A percentile compares a stretch with the other conserved stretches of the same genome.
Conservation (phyloP, 2,888 invertebrate genomes). For the Drosophila setosimentum region DNA sequence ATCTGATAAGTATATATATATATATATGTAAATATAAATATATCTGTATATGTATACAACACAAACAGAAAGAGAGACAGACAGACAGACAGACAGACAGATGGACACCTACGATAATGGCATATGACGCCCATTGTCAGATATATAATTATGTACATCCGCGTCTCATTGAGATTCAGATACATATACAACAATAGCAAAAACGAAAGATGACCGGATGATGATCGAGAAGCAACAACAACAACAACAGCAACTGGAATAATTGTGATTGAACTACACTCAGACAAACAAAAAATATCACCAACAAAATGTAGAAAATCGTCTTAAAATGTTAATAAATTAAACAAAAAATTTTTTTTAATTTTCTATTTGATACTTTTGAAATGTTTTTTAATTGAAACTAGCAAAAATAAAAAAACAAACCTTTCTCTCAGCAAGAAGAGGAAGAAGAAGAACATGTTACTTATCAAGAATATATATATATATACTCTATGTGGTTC, state of each 20-base stretch:
- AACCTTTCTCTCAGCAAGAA: not conserved
- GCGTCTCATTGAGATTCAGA: constrained; percentile 8
- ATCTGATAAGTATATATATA: constrained; percentile 29
- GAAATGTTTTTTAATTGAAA: not conserved
- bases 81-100: not conserved
- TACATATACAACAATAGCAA: not conserved
- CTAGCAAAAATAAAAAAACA: no score
- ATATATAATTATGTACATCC: constrained; percentile 5
- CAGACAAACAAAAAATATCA: not conserved
- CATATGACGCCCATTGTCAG: constrained; percentile 5
- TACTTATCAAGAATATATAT: not conserved
- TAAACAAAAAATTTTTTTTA: not conserved
- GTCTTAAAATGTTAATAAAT: not conserved
- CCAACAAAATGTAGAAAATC: no score
- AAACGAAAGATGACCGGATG: constrained; percentile 12
- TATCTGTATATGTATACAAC: constrained; percentile 1
- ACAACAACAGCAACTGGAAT: not conserved
- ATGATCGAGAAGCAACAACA: constrained; percentile 3
- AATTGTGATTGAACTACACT: constrained; percentile 1
- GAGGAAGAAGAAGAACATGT: no score
- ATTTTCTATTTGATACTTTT: not conserved
- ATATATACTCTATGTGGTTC: not conserved
- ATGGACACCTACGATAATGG: not conserved
- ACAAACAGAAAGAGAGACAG: not conserved
- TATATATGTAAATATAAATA: constrained; percentile 15